Base-by-base conservation (phyloP, 2,113 vertebrate species). In the Dipodomys stephensi region DNA sequence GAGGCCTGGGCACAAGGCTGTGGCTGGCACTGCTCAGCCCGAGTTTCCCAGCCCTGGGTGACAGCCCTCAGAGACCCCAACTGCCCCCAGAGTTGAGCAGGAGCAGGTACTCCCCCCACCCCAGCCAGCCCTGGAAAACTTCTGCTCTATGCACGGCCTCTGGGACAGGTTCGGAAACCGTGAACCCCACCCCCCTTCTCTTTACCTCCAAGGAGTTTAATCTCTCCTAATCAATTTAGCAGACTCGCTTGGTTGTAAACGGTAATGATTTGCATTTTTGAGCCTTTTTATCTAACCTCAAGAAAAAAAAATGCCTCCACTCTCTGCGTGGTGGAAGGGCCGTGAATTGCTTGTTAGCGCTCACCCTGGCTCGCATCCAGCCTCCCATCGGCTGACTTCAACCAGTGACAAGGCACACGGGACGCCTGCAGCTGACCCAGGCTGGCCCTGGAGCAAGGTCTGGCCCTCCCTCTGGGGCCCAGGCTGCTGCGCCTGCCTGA, bases 171-270 rank as follows among this genome's bases (percentile, higher is more conserved):
- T 74, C 57, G 25, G 44, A 67, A 83, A 91, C 71, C 35, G 22
- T 0, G 11, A 84, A 87, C 92, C 87, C 77, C 53, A 87, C 77
- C 78, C 67, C 87, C 53, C 79, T 91, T 90, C 35, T 64, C 57
- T 93, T 95, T 71, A 84, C 91, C 87, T 94, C 94, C 82, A 15
- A 90, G 87, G 88, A 95, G 67, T 90, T 94, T 85, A 85, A 90
- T 94, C 92, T 93, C 83, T 91, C 76, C 87, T 96, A 94, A 97
- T 95, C 93, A 97, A 96, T 93, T 91, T 95, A 89, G 93, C 89
- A 64, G 92, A 87, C 80, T 94, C 22, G 1, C 88, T 81, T 86
- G 95, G 92, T 91, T 95, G 91, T 96, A 95, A 97, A 95, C 2
- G 92, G 44, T 88, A 88, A 92, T 88, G 77, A 96, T 96, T 93